Evolutionary conservation across 2,888 invertebrate genomes (phyloP).

Genomic region (Diarsia brunnea): DNA sequence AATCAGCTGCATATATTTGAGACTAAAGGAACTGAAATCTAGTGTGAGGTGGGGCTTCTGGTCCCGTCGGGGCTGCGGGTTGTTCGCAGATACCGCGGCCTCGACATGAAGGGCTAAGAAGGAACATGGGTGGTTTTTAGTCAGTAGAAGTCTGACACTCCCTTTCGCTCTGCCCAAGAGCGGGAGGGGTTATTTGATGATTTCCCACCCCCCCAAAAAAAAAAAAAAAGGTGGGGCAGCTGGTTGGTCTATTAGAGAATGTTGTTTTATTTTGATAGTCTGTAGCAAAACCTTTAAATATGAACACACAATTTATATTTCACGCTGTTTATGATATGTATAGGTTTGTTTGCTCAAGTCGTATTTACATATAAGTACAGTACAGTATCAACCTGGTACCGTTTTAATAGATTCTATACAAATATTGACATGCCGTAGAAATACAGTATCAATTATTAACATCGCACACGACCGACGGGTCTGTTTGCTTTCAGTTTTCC

Average conservation of each 20-base stretch:
- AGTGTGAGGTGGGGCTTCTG: not conserved
- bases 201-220: too few species aligned
- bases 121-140: too few species aligned
- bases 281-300: not conserved
- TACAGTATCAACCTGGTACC: not conserved
- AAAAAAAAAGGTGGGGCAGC: too few species aligned
- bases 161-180: too few species aligned
- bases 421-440: slow-evolving; percentile 39
- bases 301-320: not conserved
- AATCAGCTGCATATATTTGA: not conserved
- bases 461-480: not conserved
- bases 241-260: too few species aligned
- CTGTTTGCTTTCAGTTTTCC: slow-evolving; percentile 20
- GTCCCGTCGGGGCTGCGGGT: too few species aligned
- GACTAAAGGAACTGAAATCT: not conserved
- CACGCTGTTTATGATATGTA: not conserved
- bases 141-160: too few species aligned
- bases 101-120: too few species aligned
- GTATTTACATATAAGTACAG: slow-evolving; percentile 7
- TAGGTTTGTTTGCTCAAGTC: slow-evolving; percentile 1
- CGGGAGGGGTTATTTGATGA: too few species aligned
- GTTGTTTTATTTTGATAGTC: too few species aligned
- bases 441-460: slow-evolving; percentile 42
- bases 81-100: too few species aligned
- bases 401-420: slow-evolving; percentile 33